Conservation (phyloP, 2,797 vertebrate genomes). For the Myioborus melanocephalus region DNA sequence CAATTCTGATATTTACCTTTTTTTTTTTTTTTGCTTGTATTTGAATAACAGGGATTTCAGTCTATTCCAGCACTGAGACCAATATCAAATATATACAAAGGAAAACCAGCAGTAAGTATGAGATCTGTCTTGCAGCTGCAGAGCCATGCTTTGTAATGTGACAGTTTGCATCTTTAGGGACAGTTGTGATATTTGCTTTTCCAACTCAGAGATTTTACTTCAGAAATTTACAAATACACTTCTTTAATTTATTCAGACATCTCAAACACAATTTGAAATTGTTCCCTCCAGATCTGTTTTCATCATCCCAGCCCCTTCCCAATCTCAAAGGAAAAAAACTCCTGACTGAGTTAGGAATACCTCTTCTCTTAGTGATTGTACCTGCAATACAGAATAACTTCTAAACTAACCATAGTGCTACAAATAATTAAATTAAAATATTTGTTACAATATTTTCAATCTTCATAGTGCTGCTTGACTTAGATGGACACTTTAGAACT, state of each 20-base stretch:
- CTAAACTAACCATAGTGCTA: not conserved
- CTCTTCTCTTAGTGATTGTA: not conserved
- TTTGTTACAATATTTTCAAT: not conserved
- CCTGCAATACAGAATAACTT: not conserved
- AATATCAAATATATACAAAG: conserved; percentile 12
- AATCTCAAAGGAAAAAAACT: not conserved
- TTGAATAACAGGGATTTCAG: conserved; percentile 63
- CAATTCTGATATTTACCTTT: not conserved
- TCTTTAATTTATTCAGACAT: not conserved
- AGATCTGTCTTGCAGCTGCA: not conserved
- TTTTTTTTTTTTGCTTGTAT: not conserved
- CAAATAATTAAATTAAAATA: not conserved
- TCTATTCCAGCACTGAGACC: conserved; percentile 49
- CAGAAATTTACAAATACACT: not conserved
- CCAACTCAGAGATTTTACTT: not conserved
- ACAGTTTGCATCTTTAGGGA: not conserved
- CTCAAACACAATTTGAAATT: not conserved
- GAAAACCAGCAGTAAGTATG: conserved; percentile 77
- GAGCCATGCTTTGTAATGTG: not conserved
- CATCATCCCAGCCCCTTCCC: not conserved
- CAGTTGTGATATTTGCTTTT: not conserved
- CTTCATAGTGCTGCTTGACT: not conserved
- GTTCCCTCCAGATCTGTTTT: not conserved
- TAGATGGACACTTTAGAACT: not conserved
- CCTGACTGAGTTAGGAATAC: not conserved